These are phyloP conservation scores for Lepisosteus osseus DNA, from an alignment of 2,113 vertebrate genomes.

Conservation along the genomic window DNA sequence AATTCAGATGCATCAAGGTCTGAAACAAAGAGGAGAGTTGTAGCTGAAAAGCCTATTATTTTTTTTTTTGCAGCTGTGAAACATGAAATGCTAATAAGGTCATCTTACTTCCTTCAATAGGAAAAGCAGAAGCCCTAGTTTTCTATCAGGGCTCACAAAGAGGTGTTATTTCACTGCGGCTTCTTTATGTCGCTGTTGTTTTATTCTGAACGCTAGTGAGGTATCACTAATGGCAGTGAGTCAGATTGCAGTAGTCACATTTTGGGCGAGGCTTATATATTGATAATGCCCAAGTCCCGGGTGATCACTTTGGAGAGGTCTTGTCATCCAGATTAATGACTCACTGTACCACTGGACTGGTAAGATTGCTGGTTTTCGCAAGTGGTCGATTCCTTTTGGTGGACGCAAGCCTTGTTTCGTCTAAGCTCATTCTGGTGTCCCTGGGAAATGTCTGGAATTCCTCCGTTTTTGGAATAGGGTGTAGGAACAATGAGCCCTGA, in stretches of 20 bases:
- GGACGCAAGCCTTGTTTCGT: no score
- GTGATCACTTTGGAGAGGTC: constrained; percentile 29
- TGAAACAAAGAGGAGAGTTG: constrained; percentile 18
- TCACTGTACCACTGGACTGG: constrained; percentile 24
- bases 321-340: constrained; percentile 30
- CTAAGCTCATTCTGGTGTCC: no score
- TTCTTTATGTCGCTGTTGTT: constrained; percentile 3
- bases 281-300: constrained; percentile 25
- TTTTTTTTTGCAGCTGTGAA: constrained; percentile 19
- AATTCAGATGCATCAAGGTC: neutral
- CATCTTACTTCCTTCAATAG: constrained; percentile 27
- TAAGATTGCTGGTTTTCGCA: constrained; percentile 41
- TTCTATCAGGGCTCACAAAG: constrained; percentile 37
- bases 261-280: constrained; percentile 52
- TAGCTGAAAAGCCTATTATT: constrained; percentile 15
- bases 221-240: constrained; percentile 19
- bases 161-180: constrained; percentile 19
- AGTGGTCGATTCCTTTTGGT: neutral
- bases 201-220: constrained; percentile 39
- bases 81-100: constrained; percentile 40
- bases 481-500: no score
- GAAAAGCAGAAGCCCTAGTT: constrained; percentile 34
- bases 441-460: no score
- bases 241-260: neutral
- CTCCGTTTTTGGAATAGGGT: no score